Percentiles rank a stretch among this genome's conserved stretches.
phyloP scores from a whole-genome alignment of 1,140 invertebrate genomes.

The Manduca sexta region DNA sequence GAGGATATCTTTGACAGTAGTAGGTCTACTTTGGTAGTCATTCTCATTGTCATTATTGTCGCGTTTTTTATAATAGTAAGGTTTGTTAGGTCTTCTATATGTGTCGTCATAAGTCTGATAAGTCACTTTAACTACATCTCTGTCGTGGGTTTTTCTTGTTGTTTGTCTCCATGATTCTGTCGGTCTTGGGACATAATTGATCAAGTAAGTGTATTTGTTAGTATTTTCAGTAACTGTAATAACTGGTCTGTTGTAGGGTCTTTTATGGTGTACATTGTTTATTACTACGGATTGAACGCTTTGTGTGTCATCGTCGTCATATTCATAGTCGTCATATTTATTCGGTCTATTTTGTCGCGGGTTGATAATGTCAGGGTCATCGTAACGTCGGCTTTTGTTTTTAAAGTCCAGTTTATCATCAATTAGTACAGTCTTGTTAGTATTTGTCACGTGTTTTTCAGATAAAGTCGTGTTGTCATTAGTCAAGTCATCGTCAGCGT shows the following conservation, averaged over 20 bases:
- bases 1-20: slow-evolving; percentile 20
- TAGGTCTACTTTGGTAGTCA: slow-evolving; percentile 36
- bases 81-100: slow-evolving; percentile 60
- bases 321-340: slow-evolving; percentile 40
- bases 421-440: slow-evolving; percentile 41
- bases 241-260: slow-evolving; percentile 58
- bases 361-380: slow-evolving; percentile 25
- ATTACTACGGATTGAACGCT: slow-evolving; percentile 58
- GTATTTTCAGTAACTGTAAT: slow-evolving; percentile 63
- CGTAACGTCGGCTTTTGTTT: slow-evolving; percentile 57
- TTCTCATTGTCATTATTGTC: slow-evolving; percentile 35
- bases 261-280: slow-evolving; percentile 53
- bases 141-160: slow-evolving; percentile 35
- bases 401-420: slow-evolving; percentile 74
- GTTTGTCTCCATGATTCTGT: slow-evolving; percentile 58
- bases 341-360: slow-evolving; percentile 30
- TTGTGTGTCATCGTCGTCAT: slow-evolving; percentile 47
- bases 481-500: slow-evolving; percentile 31
- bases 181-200: slow-evolving; percentile 63
- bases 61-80: slow-evolving; percentile 51
- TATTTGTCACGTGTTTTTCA: slow-evolving; percentile 25
- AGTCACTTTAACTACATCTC: slow-evolving; percentile 63
- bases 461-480: slow-evolving; percentile 17
- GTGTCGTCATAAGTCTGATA: slow-evolving; percentile 63
- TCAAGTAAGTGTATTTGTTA: slow-evolving; percentile 64